These are phyloP conservation scores for Desmophyllum pertusum DNA, from an alignment of 92 coral and sea anemone genomes.

Conservation along the genomic window DNA sequence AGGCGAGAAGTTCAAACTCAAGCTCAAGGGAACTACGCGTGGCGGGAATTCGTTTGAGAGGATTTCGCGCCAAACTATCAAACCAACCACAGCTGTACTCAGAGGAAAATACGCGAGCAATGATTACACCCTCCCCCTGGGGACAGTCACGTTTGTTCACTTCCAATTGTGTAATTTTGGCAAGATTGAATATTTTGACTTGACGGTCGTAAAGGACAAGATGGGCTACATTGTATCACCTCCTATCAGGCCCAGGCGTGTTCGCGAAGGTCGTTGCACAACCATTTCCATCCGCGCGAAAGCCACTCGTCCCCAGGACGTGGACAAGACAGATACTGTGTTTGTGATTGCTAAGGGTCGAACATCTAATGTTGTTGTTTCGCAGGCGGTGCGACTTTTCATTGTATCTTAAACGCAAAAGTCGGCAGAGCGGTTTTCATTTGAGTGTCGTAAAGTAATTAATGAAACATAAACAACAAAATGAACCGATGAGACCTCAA, in stretches of 20 bases:
- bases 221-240: conserved; percentile 23
- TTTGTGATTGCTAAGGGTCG: conserved; percentile 55
- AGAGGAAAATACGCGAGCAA: conserved; percentile 65
- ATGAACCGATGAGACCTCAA: neutral
- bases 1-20: conserved; percentile 67
- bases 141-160: conserved; percentile 41
- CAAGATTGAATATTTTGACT: conserved; percentile 18
- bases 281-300: conserved; percentile 23
- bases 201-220: conserved; percentile 52
- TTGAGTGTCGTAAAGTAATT: neutral
- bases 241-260: neutral
- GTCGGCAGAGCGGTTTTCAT: neutral
- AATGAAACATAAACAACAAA: too few relatives aligned
- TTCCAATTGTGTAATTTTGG: conserved; percentile 60
- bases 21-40: conserved; percentile 75
- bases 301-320: conserved; percentile 41
- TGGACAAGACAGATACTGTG: conserved; percentile 48
- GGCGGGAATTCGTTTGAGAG: conserved; percentile 70
- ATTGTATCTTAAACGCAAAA: neutral
- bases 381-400: conserved; percentile 33
- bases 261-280: conserved; percentile 4
- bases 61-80: conserved; percentile 69
- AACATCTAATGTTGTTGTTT: conserved; percentile 23
- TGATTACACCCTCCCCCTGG: conserved; percentile 70
- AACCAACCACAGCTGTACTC: conserved; percentile 67